Percentiles rank a stretch among this genome's conserved stretches.
Evolutionary conservation across 2,797 vertebrate species (phyloP).

Genomic region (Anniella stebbinsi): DNA sequence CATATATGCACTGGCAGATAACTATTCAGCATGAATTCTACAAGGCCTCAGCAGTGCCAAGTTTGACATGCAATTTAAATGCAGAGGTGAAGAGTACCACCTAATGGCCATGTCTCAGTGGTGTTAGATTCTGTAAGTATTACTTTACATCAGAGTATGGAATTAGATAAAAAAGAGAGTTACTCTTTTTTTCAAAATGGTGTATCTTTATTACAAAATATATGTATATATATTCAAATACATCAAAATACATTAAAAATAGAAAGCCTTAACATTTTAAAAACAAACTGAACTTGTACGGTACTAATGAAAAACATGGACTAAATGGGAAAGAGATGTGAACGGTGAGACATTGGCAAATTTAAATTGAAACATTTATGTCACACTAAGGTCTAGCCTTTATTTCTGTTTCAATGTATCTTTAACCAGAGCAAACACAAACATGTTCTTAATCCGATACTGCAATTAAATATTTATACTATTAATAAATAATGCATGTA

Average conservation of each 20-base stretch:
- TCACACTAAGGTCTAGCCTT: constrained; percentile 19
- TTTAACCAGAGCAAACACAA: constrained; percentile 61
- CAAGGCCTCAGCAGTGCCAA: rapidly evolving
- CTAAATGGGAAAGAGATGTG: not conserved
- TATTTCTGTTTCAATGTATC: constrained; percentile 64
- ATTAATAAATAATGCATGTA: constrained; percentile 76
- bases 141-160: not conserved
- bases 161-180: not conserved
- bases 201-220: constrained; percentile 14
- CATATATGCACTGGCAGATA: not conserved
- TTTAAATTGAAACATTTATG: constrained; percentile 32
- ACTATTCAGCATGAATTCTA: rapidly evolving
- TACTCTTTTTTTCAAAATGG: not conserved
- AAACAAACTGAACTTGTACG: not conserved
- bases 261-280: constrained; percentile 3
- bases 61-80: not conserved
- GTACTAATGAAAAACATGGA: not conserved
- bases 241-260: constrained; percentile 6
- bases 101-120: not conserved
- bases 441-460: constrained; percentile 75
- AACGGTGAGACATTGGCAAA: not conserved
- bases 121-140: not conserved
- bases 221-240: not conserved
- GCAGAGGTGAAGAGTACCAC: constrained; percentile 24
- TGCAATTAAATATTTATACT: constrained; percentile 77